phyloP scores from a whole-genome alignment of 2,888 invertebrate species.

The Pristionchus mayeri region DNA sequence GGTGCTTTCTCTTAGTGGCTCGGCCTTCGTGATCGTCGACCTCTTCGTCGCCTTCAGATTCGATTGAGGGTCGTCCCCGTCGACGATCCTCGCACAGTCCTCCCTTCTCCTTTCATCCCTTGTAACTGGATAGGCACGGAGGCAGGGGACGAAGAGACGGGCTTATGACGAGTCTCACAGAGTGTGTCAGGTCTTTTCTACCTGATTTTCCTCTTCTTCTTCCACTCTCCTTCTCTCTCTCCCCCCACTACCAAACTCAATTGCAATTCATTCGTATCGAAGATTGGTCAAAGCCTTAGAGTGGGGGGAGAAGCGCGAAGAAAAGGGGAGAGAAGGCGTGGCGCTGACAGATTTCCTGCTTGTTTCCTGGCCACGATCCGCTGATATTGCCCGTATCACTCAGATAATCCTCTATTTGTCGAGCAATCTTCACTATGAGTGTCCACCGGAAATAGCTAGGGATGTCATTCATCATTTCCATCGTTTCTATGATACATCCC shows the following conservation, averaged over 20 bases:
- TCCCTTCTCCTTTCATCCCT: slow-evolving; percentile 28
- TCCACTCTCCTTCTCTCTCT: background rate
- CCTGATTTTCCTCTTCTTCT: background rate
- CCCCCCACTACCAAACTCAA: slow-evolving; percentile 19
- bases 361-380: background rate
- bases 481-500: slow-evolving; percentile 43
- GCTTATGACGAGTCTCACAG: background rate
- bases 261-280: slow-evolving; percentile 18
- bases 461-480: slow-evolving; percentile 21
- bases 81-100: background rate
- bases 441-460: background rate
- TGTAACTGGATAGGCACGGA: slow-evolving; percentile 34
- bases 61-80: background rate
- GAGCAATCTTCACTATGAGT: no score
- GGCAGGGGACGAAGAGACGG: background rate
- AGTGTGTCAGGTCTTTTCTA: slow-evolving; percentile 18
- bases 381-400: background rate
- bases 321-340: background rate
- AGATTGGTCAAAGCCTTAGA: slow-evolving; percentile 1
- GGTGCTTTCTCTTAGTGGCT: background rate
- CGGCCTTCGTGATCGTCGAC: background rate
- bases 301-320: background rate
- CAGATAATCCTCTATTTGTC: background rate
- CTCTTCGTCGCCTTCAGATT: background rate
- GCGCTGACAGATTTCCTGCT: background rate